phyloP scores from a whole-genome alignment of 2,113 vertebrate genomes.

The Coptodon rendalli region DNA sequence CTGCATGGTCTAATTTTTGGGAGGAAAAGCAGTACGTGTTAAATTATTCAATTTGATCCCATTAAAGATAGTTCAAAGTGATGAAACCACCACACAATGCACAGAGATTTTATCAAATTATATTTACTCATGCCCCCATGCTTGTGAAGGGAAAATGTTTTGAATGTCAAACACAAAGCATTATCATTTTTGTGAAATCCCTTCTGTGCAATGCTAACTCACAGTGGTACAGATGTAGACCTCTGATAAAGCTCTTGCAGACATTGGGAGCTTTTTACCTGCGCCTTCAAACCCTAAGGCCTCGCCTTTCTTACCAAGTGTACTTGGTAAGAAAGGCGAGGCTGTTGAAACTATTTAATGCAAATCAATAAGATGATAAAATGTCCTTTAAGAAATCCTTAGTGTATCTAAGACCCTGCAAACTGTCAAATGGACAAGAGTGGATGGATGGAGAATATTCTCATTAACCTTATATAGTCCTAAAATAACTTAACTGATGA shows the following conservation, averaged over 20 bases:
- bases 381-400: not conserved
- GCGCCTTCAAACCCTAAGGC: not conserved
- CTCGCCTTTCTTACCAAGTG: too few relatives aligned
- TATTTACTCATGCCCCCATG: not conserved
- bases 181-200: constrained; percentile 19
- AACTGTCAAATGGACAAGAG: not conserved
- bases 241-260: constrained; percentile 13
- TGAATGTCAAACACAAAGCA: constrained; percentile 16
- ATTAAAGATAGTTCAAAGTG: constrained; percentile 7
- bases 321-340: not conserved
- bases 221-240: not conserved
- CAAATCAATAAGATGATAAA: constrained; percentile 15
- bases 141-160: constrained; percentile 1
- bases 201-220: not conserved
- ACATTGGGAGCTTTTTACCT: not conserved
- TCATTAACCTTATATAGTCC: not conserved
- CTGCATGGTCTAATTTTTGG: not conserved
- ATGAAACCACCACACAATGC: constrained; percentile 2
- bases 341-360: not conserved
- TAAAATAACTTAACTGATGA: not conserved
- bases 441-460: not conserved
- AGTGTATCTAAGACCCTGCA: not conserved
- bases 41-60: constrained; percentile 17
- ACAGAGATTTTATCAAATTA: constrained; percentile 17
- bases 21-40: not conserved